These are phyloP conservation scores for Zaprionus inermis DNA, from an alignment of 1,140 invertebrate genomes.

Conservation along the genomic window DNA sequence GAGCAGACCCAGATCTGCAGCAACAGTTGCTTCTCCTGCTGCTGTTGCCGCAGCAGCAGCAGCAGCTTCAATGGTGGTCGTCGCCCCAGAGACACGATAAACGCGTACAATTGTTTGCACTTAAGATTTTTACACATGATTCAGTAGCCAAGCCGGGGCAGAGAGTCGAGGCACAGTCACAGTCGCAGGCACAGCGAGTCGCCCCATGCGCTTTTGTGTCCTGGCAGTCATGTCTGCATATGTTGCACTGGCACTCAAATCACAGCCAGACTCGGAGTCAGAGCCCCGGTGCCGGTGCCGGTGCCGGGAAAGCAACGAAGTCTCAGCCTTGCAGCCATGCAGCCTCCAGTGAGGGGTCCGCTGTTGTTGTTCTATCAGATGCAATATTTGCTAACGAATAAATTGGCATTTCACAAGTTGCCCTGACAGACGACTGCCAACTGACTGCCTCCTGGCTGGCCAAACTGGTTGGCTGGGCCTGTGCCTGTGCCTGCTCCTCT, in stretches of 20 bases:
- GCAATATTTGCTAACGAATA: conserved; percentile 83
- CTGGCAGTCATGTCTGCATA: conserved; percentile 79
- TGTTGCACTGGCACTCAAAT: conserved; percentile 78
- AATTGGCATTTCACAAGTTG: conserved; percentile 83
- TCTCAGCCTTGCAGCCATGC: conserved; percentile 15
- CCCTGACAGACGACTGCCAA: conserved; percentile 78
- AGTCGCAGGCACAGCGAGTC: conserved; percentile 28
- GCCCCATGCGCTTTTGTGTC: conserved; percentile 50
- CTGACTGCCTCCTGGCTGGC: conserved; percentile 49
- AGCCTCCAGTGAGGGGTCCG: conserved; percentile 15
- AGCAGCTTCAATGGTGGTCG: conserved; percentile 78
- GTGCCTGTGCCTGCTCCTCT: not conserved
- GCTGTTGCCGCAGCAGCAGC: conserved; percentile 4
- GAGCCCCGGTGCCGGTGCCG: not conserved
- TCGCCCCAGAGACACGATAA: conserved; percentile 82
- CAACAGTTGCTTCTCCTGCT: not conserved
- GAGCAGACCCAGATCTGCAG: not conserved
- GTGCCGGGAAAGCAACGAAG: conserved; percentile 4
- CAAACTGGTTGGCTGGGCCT: conserved; percentile 45
- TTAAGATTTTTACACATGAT: conserved; percentile 84
- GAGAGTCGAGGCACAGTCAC: conserved; percentile 28
- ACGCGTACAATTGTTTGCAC: conserved; percentile 84
- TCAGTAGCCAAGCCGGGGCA: conserved; percentile 67
- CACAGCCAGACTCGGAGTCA: conserved; percentile 41
- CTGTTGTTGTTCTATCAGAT: conserved; percentile 77